These are phyloP conservation scores for Zosterops borbonicus DNA, from an alignment of 2,113 vertebrate genomes.

Conservation along the genomic window DNA sequence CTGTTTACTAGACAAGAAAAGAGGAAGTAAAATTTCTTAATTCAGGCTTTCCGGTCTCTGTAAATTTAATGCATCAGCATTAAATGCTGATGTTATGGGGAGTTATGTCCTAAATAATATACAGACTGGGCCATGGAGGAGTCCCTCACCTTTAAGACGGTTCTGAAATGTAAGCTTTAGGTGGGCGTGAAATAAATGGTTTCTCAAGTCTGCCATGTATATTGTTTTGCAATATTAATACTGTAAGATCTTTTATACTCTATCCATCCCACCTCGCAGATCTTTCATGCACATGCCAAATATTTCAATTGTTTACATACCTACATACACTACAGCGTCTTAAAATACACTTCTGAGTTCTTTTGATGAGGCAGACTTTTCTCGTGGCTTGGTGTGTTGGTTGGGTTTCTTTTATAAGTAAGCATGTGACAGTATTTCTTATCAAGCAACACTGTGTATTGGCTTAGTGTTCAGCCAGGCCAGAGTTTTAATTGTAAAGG, in stretches of 20 bases:
- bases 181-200: background rate
- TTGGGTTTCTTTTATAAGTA: background rate
- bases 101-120: background rate
- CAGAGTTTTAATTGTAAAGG: background rate
- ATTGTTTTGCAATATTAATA: background rate
- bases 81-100: too few relatives aligned
- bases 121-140: background rate
- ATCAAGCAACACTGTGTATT: background rate
- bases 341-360: background rate
- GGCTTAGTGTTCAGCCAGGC: background rate
- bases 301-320: background rate
- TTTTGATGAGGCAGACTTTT: background rate
- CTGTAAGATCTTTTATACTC: background rate
- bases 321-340: fast-evolving
- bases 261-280: background rate
- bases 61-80: background rate
- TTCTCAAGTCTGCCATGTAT: background rate
- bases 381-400: background rate
- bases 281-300: background rate
- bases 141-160: background rate
- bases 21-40: conserved; percentile 41
- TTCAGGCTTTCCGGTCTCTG: background rate
- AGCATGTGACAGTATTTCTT: background rate
- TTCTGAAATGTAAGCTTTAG: background rate
- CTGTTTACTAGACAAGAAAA: background rate